A percentile compares a stretch with the other conserved stretches of the same genome.
phyloP scores from a whole-genome alignment of 53 echinoderm and acorn worm species.

The Mesocentrotus franciscanus region DNA sequence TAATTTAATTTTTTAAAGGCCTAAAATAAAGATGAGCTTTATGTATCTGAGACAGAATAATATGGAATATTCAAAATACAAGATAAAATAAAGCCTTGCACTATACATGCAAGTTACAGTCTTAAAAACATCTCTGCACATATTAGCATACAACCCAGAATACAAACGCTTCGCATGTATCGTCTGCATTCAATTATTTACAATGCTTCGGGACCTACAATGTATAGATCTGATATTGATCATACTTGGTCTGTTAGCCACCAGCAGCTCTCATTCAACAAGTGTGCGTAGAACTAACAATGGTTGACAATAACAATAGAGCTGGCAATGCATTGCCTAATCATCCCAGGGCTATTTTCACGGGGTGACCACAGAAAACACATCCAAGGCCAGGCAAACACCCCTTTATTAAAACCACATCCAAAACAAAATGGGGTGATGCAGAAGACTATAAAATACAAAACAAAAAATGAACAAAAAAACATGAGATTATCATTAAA shows the following conservation, averaged over 20 bases:
- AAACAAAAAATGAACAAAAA: too few species aligned
- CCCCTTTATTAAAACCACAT: not conserved
- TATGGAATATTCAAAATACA: not conserved
- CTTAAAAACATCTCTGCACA: not conserved
- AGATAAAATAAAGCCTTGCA: too few species aligned
- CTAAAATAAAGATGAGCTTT: not conserved
- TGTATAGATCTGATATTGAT: conserved; percentile 40
- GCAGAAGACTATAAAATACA: too few species aligned
- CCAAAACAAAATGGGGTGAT: not conserved
- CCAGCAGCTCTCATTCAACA: conserved; percentile 20
- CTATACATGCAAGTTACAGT: not conserved
- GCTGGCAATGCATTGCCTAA: conserved; percentile 20
- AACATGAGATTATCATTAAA: too few species aligned
- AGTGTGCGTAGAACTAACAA: not conserved
- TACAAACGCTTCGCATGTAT: not conserved
- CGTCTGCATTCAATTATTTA: not conserved
- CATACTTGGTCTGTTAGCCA: conserved; percentile 5
- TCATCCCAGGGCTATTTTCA: conserved; percentile 7
- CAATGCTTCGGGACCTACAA: not conserved
- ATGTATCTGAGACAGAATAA: not conserved
- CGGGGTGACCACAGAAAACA: not conserved
- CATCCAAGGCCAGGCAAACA: not conserved
- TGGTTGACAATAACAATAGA: conserved; percentile 26
- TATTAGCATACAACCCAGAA: not conserved
- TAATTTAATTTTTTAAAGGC: not conserved